Conservation (phyloP, 2,888 invertebrate species). For the Amiota communis region DNA sequence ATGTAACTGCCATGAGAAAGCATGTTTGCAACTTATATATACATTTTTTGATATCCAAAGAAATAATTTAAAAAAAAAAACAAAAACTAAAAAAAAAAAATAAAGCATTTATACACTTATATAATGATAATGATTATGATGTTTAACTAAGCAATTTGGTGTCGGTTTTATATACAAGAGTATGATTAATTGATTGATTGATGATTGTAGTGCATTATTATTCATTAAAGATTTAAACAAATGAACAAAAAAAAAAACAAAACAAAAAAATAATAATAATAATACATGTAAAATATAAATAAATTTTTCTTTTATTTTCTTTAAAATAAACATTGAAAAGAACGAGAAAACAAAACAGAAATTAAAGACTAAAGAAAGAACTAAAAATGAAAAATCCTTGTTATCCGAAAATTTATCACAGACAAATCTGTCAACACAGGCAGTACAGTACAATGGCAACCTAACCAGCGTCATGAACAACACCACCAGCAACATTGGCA, state of each 20-base stretch:
- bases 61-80: conserved; percentile 40
- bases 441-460: conserved; percentile 48
- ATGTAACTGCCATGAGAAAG: conserved; percentile 20
- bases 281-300: neutral
- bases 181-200: neutral
- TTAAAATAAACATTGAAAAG: neutral
- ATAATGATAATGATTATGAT: conserved; percentile 25
- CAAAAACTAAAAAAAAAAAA: conserved; percentile 33
- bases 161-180: conserved; percentile 48
- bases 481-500: conserved; percentile 36
- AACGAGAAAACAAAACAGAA: conserved; percentile 9
- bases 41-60: neutral
- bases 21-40: conserved; percentile 23
- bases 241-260: conserved; percentile 22
- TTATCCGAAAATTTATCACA: conserved; percentile 67
- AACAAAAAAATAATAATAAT: conserved; percentile 12
- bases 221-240: neutral
- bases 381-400: conserved; percentile 65
- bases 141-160: conserved; percentile 50
- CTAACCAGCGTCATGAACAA: conserved; percentile 36
- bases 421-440: conserved; percentile 66
- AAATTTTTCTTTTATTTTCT: no score
- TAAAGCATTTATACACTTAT: neutral
- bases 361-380: conserved; percentile 41
- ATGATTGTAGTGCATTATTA: conserved; percentile 20